Evolutionary conservation across 2,797 vertebrate species (phyloP).

Genomic region (Tokudaia muenninki): DNA sequence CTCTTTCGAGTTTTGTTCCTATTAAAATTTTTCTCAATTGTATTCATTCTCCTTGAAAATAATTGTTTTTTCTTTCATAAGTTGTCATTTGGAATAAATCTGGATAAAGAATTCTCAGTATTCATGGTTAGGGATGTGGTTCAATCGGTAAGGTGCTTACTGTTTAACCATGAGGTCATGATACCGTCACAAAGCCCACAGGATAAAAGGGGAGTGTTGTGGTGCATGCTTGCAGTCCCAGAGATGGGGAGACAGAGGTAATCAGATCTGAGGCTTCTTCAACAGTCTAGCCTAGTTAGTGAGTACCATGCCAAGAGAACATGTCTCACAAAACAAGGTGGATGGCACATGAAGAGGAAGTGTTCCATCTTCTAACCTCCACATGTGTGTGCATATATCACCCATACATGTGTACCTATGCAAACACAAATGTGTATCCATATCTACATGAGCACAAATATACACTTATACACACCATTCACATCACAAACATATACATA

Average conservation of each 20-base stretch:
- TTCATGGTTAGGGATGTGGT: background rate
- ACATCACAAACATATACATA: background rate
- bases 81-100: constrained; percentile 32
- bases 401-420: background rate
- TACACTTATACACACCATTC: background rate
- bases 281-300: background rate
- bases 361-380: background rate
- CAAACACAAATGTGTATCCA: background rate
- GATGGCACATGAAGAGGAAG: background rate
- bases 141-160: too few species aligned
- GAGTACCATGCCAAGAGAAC: background rate
- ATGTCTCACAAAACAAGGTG: background rate
- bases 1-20: background rate
- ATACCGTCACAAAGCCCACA: background rate
- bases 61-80: background rate
- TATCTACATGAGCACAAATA: background rate
- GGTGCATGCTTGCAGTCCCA: background rate
- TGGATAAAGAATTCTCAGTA: background rate
- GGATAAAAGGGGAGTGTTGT: background rate
- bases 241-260: background rate
- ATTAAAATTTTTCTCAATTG: constrained; percentile 38
- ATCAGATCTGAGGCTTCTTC: background rate
- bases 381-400: background rate
- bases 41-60: constrained; percentile 19
- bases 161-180: background rate